Base-by-base conservation (phyloP, 2,888 invertebrate genomes). In the Cephus nigrinus region DNA sequence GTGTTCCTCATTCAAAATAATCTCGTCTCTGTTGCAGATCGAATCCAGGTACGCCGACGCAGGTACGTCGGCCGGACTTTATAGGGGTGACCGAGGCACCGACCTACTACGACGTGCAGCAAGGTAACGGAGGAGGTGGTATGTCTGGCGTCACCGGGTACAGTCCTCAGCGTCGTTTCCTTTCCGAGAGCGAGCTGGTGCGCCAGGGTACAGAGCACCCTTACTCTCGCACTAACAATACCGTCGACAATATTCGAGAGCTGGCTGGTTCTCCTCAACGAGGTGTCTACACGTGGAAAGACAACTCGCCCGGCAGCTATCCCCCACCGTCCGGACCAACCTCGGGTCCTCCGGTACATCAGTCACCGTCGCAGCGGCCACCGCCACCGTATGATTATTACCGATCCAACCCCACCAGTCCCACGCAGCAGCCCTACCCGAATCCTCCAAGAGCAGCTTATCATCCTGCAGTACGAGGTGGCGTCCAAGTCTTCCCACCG, bases 41-140 rank as follows among this genome's bases (percentile, higher is more conserved):
- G 87, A 97, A 97, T 93, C 97, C 97, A 88, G 97, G 97, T 91
- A 97, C 97, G 89, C 97, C 97, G 88, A 97, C 97, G 88, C 96
- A 96, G 94, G 96, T 96, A 86, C 94, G 97, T 89, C 94, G 97
- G 85, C 97, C 97, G 79, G 97, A 97, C 93, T 97, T 97, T 93
- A 97, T 97, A 91, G 95, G 96, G 87, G 96, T 96, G 85, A 83
- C 87, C 79, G 88, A 91, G 77, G 85, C 88, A 81, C 88, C 87
- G 76, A 88, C 90, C 78, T 90, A 92, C 80, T 92, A 92, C 80
- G 92, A 92, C 80, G 88, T 87, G 77, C 92, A 87, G 86, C 91
- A 90, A 69, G 87, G 83, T 68, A 76, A 80, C 31, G 82, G 83
- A 68, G 84, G 84, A 79, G 91, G 86, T 91, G 90, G 87, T 90